These are phyloP conservation scores for Pseudorasbora parva DNA, from an alignment of 2,113 vertebrate genomes.

Conservation along the genomic window DNA sequence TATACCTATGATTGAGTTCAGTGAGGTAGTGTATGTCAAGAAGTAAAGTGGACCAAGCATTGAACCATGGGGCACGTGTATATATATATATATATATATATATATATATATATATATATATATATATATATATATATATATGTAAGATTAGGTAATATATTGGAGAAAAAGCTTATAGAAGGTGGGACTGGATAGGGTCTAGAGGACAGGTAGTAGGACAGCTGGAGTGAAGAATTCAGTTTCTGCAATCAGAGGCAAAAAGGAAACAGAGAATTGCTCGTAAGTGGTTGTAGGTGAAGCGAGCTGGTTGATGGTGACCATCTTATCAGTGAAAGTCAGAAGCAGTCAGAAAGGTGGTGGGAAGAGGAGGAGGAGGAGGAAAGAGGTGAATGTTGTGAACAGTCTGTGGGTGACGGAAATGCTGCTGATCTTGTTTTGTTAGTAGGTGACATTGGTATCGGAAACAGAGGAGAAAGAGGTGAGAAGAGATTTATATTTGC, in stretches of 20 bases:
- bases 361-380: not conserved
- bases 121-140: no score
- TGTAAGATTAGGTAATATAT: not conserved
- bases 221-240: not conserved
- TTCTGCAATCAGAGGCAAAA: not conserved
- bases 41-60: not conserved
- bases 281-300: constrained; percentile 1
- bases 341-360: not conserved
- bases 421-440: constrained; percentile 1
- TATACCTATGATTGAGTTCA: not conserved
- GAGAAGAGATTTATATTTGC: constrained; percentile 19
- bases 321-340: not conserved
- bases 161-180: not conserved
- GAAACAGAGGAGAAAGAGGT: constrained; percentile 15
- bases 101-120: no score
- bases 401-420: constrained; percentile 12
- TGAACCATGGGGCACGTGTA: not conserved
- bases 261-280: not conserved
- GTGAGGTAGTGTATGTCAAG: not conserved
- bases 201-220: not conserved
- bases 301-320: not conserved
- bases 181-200: not conserved
- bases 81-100: no score
- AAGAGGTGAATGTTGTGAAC: constrained; percentile 13
- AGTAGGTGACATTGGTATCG: constrained; percentile 3